These are phyloP conservation scores for Chironomus striatipennis DNA, from an alignment of 1,140 invertebrate species.

Conservation along the genomic window DNA sequence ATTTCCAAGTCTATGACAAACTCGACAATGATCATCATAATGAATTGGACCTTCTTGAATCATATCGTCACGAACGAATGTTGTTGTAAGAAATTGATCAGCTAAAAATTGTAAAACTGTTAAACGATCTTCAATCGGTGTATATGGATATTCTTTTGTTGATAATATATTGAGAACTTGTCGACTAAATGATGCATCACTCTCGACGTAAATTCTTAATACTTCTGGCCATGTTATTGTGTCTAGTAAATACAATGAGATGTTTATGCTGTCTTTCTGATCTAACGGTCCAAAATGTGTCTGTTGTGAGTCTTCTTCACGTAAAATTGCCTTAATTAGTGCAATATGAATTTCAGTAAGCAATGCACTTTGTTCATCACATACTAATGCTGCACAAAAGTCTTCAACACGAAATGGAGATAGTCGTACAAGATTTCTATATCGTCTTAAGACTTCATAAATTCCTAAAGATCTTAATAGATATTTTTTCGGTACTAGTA, in stretches of 20 bases:
- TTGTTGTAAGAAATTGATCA: conserved; percentile 90
- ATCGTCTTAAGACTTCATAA: conserved; percentile 91
- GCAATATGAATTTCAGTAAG: conserved; percentile 88
- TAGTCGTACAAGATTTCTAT: conserved; percentile 77
- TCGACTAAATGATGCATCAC: conserved; percentile 71
- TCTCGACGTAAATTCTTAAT: conserved; percentile 78
- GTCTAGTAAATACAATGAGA: conserved; percentile 85
- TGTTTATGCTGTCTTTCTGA: conserved; percentile 93
- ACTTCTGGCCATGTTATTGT: conserved; percentile 91
- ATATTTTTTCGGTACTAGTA: conserved; percentile 68
- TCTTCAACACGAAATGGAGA: conserved; percentile 95
- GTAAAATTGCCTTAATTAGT: conserved; percentile 78
- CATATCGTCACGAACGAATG: conserved; percentile 85
- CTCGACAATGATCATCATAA: conserved; percentile 92
- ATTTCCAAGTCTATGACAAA: conserved; percentile 91
- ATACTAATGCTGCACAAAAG: conserved; percentile 84
- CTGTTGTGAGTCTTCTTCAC: conserved; percentile 91
- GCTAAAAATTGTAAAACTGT: conserved; percentile 84
- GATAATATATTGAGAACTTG: conserved; percentile 58
- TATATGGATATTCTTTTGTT: conserved; percentile 83
- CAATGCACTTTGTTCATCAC: conserved; percentile 84
- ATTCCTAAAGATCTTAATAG: conserved; percentile 74
- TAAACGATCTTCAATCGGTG: conserved; percentile 69
- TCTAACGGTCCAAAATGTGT: conserved; percentile 93
- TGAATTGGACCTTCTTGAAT: conserved; percentile 88